Evolutionary conservation across 2,888 invertebrate genomes (phyloP).

Genomic region (Acanthococcus lagerstroemiae): DNA sequence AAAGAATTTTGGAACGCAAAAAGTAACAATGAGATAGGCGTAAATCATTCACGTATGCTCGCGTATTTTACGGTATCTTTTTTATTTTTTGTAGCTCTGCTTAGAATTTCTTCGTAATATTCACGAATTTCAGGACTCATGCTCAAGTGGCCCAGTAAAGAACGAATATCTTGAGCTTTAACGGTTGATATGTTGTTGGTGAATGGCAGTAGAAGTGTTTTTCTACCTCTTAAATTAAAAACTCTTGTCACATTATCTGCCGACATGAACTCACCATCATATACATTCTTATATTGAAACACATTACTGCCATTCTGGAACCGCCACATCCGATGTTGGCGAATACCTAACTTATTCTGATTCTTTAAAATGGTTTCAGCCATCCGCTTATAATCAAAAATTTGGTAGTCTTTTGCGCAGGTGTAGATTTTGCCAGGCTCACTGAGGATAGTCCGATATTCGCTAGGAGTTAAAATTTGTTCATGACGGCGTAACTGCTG

Average conservation of each 20-base stretch:
- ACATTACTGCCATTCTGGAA: neutral
- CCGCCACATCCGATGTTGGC: neutral
- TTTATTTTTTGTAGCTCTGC: neutral
- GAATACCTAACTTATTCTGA: neutral
- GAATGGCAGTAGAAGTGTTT: neutral
- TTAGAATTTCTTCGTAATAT: neutral
- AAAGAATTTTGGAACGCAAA: too few species aligned
- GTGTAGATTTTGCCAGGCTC: conserved; percentile 33
- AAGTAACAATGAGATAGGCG: too few species aligned
- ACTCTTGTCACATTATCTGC: neutral
- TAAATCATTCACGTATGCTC: neutral
- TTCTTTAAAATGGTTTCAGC: neutral
- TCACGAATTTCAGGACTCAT: neutral
- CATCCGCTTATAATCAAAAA: conserved; percentile 33
- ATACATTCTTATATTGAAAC: neutral
- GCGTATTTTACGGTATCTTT: neutral
- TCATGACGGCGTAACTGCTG: neutral
- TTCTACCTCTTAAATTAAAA: neutral
- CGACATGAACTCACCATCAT: neutral
- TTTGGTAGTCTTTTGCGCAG: conserved; percentile 31
- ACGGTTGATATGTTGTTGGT: neutral
- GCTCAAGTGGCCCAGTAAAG: neutral
- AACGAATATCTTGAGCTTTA: neutral
- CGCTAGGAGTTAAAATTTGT: conserved; percentile 33
- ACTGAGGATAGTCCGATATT: conserved; percentile 34